phyloP scores from a whole-genome alignment of 2,888 invertebrate genomes.

The Pheosia tremula region DNA sequence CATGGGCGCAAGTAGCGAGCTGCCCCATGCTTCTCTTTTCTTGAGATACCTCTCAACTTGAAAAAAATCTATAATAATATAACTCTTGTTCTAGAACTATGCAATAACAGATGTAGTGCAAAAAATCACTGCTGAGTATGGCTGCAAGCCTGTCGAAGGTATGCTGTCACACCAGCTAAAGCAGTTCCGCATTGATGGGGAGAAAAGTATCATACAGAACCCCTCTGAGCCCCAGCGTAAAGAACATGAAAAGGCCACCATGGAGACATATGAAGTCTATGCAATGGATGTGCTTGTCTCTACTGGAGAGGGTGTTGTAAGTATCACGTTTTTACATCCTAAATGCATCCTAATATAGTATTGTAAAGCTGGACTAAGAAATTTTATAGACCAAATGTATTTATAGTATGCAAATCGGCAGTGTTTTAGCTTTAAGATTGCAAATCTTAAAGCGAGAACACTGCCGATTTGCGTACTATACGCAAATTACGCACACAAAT shows the following conservation, averaged over 20 bases:
- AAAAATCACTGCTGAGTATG: conserved; percentile 95
- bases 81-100: conserved; percentile 87
- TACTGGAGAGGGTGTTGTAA: conserved; percentile 96
- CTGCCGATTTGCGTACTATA: no score
- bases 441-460: no score
- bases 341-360: no score
- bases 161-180: conserved; percentile 98
- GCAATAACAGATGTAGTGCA: conserved; percentile 96
- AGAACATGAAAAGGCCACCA: conserved; percentile 98
- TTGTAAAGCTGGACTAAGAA: no score
- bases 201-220: conserved; percentile 93
- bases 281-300: conserved; percentile 99
- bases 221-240: conserved; percentile 98
- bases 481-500: no score
- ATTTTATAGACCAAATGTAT: no score
- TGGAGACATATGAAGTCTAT: conserved; percentile 98
- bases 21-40: no score
- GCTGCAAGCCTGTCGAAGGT: conserved; percentile 99
- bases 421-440: no score
- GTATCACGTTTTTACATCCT: conserved; percentile 41
- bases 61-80: conserved; percentile 8
- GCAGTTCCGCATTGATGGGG: conserved; percentile 98
- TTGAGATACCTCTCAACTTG: no score
- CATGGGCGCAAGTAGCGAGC: no score
- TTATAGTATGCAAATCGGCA: no score